These are phyloP conservation scores for Neoascia interrupta DNA, from an alignment of 2,888 invertebrate genomes.

Conservation along the genomic window DNA sequence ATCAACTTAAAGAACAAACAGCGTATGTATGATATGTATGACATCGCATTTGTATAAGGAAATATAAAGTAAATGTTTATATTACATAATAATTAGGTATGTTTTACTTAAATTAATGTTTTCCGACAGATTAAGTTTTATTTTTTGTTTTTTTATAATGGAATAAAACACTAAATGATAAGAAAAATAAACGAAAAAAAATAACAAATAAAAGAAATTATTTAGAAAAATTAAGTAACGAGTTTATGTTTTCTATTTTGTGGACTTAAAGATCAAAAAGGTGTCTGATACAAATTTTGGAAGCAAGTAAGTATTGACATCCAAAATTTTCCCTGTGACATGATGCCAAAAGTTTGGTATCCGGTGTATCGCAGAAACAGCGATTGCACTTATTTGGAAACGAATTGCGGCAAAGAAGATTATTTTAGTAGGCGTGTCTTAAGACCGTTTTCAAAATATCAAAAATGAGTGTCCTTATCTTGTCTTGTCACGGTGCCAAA, in stretches of 20 bases:
- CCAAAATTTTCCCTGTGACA: too few species aligned
- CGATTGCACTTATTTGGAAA: too few species aligned
- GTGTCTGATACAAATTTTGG: too few species aligned
- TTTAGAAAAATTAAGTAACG: conserved; percentile 52
- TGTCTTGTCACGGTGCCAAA: too few species aligned
- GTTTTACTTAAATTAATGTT: conserved; percentile 52
- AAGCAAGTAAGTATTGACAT: too few species aligned
- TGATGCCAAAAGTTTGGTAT: too few species aligned
- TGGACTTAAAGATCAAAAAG: too few species aligned
- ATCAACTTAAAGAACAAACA: conserved; percentile 40
- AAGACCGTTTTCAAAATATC: too few species aligned
- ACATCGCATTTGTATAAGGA: conserved; percentile 35
- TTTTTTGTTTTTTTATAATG: conserved; percentile 64
- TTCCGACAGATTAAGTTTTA: conserved; percentile 51
- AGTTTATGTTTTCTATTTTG: not conserved
- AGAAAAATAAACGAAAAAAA: conserved; percentile 36
- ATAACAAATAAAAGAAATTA: conserved; percentile 49
- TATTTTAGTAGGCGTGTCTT: too few species aligned
- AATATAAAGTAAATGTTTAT: conserved; percentile 61
- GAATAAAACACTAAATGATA: conserved; percentile 55
- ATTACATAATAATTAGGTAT: conserved; percentile 26
- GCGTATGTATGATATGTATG: conserved; percentile 27
- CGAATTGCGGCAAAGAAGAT: too few species aligned
- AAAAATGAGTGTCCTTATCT: too few species aligned
- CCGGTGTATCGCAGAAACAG: too few species aligned